Base-by-base conservation (phyloP, 2,113 vertebrate genomes). In the Scopus umbretta region DNA sequence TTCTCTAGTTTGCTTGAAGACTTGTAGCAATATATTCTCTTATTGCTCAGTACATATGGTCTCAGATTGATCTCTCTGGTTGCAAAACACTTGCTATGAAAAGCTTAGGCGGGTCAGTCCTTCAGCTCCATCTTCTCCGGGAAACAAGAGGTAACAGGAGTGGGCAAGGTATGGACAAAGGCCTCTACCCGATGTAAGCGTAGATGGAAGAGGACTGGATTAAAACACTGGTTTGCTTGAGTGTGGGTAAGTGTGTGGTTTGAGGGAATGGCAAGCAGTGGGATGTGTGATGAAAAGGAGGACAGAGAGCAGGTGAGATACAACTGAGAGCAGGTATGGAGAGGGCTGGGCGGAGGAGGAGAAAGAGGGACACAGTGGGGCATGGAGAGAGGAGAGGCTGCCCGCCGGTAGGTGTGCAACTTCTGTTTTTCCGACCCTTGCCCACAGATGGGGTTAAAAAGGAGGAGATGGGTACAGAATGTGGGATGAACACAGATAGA, bases 1-100 rank as follows among this genome's bases (percentile, higher is more conserved):
- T 92, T 73, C 63, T 80, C 45, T 43, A 73, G 50, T 78, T 94
- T 86, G n/a, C 84, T 83, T 80, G 81, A 91, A 92, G 58, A 49
- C 58, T 94, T 0, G 0, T 16, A 72, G 66, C 59, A 85, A 58
- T 94, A 66, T 85, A 92, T 95, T 92, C 56, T 49, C 36, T 56
- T 81, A 27, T 55, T 80, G 26, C 43, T 63, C 1, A 1, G 74
- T 85, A 42, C 47, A 8, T 56, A 52, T 7, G 4, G 3, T 56
- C 52, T 71, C 29, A 1, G 30, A 52, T 15, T 42, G 15, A 68
- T 67, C 32, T 80, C 45, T 52, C 49, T 68, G 52, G 8, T 68
- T 56, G 42, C 20, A 61, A 80, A 85, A 21, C 0, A 1, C 25
- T 79, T 43, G 43, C 20, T 80, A 3, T 76, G 80, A 47, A 68